Base-by-base conservation (phyloP, 2,797 vertebrate genomes). In the Catharus ustulatus region DNA sequence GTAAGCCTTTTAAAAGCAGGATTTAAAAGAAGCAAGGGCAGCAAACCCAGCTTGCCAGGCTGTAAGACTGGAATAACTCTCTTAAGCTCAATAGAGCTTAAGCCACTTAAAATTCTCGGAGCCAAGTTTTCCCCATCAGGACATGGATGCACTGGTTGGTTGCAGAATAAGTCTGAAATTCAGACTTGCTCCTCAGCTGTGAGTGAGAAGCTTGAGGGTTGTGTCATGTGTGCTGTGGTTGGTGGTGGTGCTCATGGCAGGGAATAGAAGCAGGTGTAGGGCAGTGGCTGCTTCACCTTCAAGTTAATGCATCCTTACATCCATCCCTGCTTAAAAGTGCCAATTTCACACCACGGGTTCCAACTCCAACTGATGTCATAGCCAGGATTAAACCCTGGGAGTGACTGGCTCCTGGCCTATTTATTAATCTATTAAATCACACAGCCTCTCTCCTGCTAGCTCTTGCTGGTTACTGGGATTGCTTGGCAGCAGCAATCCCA, bases 361-460 rank as follows among this genome's bases (percentile, higher is more conserved):
- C 67, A 74, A 23, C 26, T 73, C 36, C 40, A 73, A 0, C 78
- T 49, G 91, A 67, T 87, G 82, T 88, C 71, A 82, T 76, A 82
- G 80, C 63, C 85, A 90, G 91, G 81, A 91, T 88, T 88, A 79
- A 86, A 89, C 61, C n/a, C 58, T 3, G 2, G 63, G 80, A 96
- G 67, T 24, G 73, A 72, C 87, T 96, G 92, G 92, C 90, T 94
- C 75, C 84, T 84, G 43, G 94, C 94, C 94, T 86, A 19, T 57
- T 91, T 57, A 80, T 91, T 91, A 96, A 94, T 95, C 63, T 82
- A 55, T 89, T 96, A 91, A 95, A 94, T 95, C 88, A 96, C 55
- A 61, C 9, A 14, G 55, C 48, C 52, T 83, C 63, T 89, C 51
- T 84, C 38, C 49, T 71, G 74, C 83, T 84, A 61, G 43, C 76